Percentiles rank a stretch among this genome's conserved stretches.
Conservation (phyloP, 1,140 invertebrate genomes). For the Drosophila nebulosa region DNA sequence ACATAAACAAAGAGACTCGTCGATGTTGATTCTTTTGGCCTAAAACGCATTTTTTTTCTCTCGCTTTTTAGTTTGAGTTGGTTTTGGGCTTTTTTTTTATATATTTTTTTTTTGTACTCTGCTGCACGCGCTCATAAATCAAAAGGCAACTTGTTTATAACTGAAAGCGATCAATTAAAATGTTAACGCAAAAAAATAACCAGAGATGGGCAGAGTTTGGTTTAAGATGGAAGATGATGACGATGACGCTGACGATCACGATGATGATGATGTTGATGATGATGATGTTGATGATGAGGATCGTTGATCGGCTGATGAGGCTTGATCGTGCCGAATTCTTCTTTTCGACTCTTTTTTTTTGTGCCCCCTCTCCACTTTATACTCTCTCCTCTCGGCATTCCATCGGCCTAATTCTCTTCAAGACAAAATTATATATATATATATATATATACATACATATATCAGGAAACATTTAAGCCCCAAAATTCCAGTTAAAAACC, state of each 20-base stretch:
- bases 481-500: constrained; percentile 56
- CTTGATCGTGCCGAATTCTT: constrained; percentile 70
- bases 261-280: constrained; percentile 37
- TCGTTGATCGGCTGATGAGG: constrained; percentile 52
- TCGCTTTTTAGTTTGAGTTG: not conserved
- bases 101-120: constrained; percentile 2
- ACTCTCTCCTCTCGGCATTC: constrained; percentile 46
- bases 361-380: constrained; percentile 5
- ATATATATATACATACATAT: not conserved
- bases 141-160: constrained; percentile 77
- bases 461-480: constrained; percentile 29
- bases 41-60: not conserved
- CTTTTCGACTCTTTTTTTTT: constrained; percentile 16
- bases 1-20: constrained; percentile 25
- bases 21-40: constrained; percentile 31
- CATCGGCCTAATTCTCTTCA: constrained; percentile 61
- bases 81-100: constrained; percentile 15
- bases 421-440: constrained; percentile 25
- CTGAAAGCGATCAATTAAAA: constrained; percentile 79
- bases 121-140: constrained; percentile 41
- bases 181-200: constrained; percentile 72
- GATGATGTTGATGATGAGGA: constrained; percentile 45
- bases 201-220: constrained; percentile 13
- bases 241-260: constrained; percentile 47
- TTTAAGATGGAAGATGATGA: constrained; percentile 32